Conservation (phyloP, 2,797 vertebrate species). For the Hippopotamyrus pictus region DNA sequence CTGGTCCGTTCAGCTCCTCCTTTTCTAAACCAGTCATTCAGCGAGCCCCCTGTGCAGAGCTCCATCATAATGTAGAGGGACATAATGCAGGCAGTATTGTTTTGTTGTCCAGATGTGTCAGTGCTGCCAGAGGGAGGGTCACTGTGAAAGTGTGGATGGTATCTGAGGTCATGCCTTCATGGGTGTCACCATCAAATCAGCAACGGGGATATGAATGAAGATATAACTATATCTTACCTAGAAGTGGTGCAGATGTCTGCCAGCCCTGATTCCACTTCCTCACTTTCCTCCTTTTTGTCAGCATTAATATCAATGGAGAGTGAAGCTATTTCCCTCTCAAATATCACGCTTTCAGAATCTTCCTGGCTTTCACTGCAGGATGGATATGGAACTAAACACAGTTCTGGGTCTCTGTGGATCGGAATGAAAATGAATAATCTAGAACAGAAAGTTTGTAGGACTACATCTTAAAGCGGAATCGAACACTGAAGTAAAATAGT, state of each 20-base stretch:
- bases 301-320: not conserved
- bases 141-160: not conserved
- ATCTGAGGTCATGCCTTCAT: not conserved
- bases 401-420: not conserved
- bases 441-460: not conserved
- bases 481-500: not conserved
- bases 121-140: not conserved
- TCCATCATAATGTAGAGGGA: conserved; percentile 66
- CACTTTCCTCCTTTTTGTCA: not conserved
- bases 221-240: not conserved
- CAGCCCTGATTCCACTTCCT: not conserved
- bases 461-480: not conserved
- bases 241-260: not conserved
- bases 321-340: not conserved
- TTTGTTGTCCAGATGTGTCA: conserved; percentile 5
- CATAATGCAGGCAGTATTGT: not conserved
- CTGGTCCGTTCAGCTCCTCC: fast-evolving
- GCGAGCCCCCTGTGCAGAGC: conserved; percentile 58
- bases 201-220: not conserved
- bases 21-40: conserved; percentile 52
- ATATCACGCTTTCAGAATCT: not conserved
- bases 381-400: not conserved
- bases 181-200: not conserved
- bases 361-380: not conserved
- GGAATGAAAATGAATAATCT: not conserved